Base-by-base conservation (phyloP, 2,113 vertebrate genomes). In the Channa maculata region DNA sequence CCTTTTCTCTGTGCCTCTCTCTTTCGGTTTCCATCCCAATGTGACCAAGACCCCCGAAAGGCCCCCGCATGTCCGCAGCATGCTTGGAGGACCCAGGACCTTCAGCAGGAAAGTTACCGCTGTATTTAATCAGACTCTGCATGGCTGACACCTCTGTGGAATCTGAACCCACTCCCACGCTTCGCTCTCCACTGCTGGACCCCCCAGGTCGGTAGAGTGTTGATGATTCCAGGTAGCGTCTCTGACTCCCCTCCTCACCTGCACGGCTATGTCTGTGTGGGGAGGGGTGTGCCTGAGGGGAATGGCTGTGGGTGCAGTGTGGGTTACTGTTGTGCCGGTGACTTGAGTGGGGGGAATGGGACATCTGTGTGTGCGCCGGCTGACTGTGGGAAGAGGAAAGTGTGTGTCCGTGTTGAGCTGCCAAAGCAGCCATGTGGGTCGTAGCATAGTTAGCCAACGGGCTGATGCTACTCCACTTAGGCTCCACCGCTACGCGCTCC, bases 41-140 rank as follows among this genome's bases (percentile, higher is more conserved):
- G 41, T 93, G 94, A 10, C 95, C 98, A 72, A 99, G 94, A 12
- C 98, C 98, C 0, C 98, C 98, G 0, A 99, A 99, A 0, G 97
- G 95, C 68, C 95, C 97, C 70, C 96, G 94, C 86, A 94, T 94
- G 13, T 96, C 96, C 0, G 83, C 58, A 0, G 92, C 89, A 5
- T 95, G 94, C 83, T 96, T 94, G 0, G 96, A 92, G 0, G 91
- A 84, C 5, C 91, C 58, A 0, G 95, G 87, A 4, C 79, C 80
- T 55, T 98, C 98, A 0, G 96, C 94, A 1, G 96, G 92, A 54
- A 99, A 99, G 92, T 95, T 97, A 10, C 98, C 98, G 0, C 97
- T 99, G 93, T 99, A 99, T 53, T 98, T 98, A 85, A 99, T 98
- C 61, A 99, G 95, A 85, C 96, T 98, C 90, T 99, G 98, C 98